Base-by-base conservation (phyloP, 1,140 invertebrate species). In the Drosophila pallidifrons region DNA sequence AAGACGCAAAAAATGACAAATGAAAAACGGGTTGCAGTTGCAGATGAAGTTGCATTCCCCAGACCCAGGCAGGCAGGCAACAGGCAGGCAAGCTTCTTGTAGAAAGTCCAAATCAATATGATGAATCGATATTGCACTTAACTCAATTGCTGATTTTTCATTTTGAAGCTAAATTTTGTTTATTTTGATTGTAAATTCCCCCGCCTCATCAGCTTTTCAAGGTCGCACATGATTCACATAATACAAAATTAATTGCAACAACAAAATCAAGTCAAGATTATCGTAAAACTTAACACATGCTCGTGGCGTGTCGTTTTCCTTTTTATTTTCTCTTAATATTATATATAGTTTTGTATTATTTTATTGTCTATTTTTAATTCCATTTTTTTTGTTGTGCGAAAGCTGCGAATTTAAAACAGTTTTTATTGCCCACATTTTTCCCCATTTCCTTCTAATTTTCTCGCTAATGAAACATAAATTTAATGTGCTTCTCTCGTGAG, bases 21-120 rank as follows among this genome's bases (percentile, higher is more conserved):
- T 89, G 81, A 69, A 54, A 89, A 88, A 89, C 83, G 79, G 58
- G 82, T 86, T 81, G 82, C 71, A 70, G 77, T 43, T 81, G 82
- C 71, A 70, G 77, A 38, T 66, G 75, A 65, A 38, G 57, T 75
- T 74, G 51, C 60, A 55, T 32, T 13, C 16, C 60, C 30, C 30
- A 59, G 15, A 32, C 20, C 10, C 25, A 57, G 41, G 2, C 2
- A 15, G 32, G 25, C 20, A 25, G 20, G 3, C 20, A 25, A 25
- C 2, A 15, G 32, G 11, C 25, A 57, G 51, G 0, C 2, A 15
- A 15, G 25, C 28, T 30, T 10, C 59, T 20, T 64, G 58, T 57
- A 75, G 72, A 75, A 75, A 70, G 72, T 60, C 65, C 55, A 35
- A 28, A 41, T 71, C 41, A 45, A 55, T 49, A 35, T 85, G 82